Conservation (phyloP, 2,797 vertebrate species). For the Micropoecilia bifurca region DNA sequence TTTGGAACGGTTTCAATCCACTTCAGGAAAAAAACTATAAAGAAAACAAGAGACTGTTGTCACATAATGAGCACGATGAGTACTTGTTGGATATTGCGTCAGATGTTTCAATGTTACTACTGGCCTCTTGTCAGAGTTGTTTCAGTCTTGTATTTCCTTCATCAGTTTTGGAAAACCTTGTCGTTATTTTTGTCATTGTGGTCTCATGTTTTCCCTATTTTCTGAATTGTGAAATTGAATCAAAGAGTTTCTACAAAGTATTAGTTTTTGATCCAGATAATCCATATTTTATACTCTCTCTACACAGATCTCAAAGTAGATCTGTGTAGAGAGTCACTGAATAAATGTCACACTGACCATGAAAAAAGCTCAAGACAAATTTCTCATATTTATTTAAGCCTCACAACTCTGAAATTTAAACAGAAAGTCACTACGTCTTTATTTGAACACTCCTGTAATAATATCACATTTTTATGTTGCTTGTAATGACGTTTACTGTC, state of each 20-base stretch:
- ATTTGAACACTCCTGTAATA: background rate
- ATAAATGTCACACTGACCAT: background rate
- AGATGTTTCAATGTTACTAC: background rate
- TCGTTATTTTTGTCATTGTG: background rate
- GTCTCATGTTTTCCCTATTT: background rate
- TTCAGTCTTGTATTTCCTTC: background rate
- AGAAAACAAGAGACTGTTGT: background rate
- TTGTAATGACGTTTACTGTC: background rate
- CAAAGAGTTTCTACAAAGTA: background rate
- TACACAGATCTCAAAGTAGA: no score
- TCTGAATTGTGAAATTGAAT: background rate
- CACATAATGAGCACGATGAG: background rate
- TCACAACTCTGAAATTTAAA: background rate
- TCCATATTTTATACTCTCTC: no score
- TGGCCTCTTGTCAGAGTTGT: background rate
- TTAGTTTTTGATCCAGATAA: background rate
- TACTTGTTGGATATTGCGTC: background rate
- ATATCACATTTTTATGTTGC: background rate
- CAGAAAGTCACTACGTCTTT: background rate
- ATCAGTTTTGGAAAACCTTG: background rate
- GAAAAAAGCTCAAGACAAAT: background rate
- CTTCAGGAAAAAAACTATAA: background rate
- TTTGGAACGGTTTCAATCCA: background rate
- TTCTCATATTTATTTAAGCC: background rate
- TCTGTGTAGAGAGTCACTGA: no score